Base-by-base conservation (phyloP, 2,888 invertebrate genomes). In the Plebejus melissa region DNA sequence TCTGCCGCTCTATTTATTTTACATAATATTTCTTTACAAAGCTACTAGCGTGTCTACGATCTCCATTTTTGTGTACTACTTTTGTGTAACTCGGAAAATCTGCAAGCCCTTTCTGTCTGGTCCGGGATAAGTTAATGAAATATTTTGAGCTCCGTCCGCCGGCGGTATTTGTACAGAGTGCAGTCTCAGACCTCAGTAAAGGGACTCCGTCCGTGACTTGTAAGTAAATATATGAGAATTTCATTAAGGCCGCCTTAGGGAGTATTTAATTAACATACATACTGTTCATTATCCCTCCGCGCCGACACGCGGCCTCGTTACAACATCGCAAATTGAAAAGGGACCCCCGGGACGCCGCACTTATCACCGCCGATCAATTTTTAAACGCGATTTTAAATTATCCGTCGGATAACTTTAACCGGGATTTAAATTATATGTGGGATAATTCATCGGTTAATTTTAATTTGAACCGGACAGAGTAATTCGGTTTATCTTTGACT, bases 251-350 rank as follows among this genome's bases (percentile, higher is more conserved):
- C 86, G 83, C 84, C 88, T 84, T 81, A 77, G 85, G 82, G 87
- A 86, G 86, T 86, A 84, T 88, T 89, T 89, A 88, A 90, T 90
- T 89, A 90, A 85, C 89, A 87, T 87, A 85, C 82, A 82, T 85
- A 86, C 87, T 87, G 83, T 87, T 86, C 83, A 86, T 87, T 87
- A 88, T 87, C 84, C 87, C 86, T 85, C 83, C 9, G 32, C 32
- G 32, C 65, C 2, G 65, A 65, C 58, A 58, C 58, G 16, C 58
- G 13, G 65, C 4, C 75, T 75, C 69, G 54, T 75, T 70, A 75
- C 75, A 75, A 54, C 38, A 38, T 22, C 13, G 54, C 57, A 70
- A 58, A 69, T 75, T 75, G 70, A 70, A 75, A 75, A 70, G 57
- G 70, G 22, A 57, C 70, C 36, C 41, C 41, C 70, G 38, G 41